phyloP scores from a whole-genome alignment of 2,797 vertebrate genomes.

The Pogoniulus pusillus region DNA sequence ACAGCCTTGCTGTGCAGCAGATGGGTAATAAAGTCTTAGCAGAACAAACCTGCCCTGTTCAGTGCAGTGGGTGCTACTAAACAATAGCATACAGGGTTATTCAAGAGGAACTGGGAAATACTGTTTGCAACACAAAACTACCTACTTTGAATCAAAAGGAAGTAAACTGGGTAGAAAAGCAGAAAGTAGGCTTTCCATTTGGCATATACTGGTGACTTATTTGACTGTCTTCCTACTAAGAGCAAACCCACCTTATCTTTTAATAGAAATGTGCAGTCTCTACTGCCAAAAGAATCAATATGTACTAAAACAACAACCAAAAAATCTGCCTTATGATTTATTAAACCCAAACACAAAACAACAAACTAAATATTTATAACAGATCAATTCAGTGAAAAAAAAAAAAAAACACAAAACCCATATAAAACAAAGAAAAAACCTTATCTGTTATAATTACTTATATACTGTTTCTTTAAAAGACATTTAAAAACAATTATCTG shows the following conservation, averaged over 20 bases:
- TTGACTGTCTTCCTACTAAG: not conserved
- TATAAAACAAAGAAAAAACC: too few species aligned
- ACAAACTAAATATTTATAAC: not conserved
- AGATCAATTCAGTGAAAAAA: not conserved
- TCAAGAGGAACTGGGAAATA: slow-evolving; percentile 18
- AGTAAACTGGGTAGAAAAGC: not conserved
- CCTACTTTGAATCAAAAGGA: not conserved
- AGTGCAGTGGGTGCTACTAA: slow-evolving; percentile 66
- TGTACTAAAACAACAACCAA: not conserved
- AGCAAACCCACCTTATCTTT: not conserved
- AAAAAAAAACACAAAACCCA: not conserved
- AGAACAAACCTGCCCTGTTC: slow-evolving; percentile 66
- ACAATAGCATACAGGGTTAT: slow-evolving; percentile 12
- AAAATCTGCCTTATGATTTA: slow-evolving; percentile 13
- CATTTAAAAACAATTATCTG: not conserved
- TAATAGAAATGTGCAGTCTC: slow-evolving; percentile 31
- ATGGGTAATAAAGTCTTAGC: slow-evolving; percentile 73
- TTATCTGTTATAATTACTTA: not conserved
- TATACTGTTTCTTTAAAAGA: not conserved
- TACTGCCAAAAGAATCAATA: not conserved
- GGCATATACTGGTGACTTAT: not conserved
- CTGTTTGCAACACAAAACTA: not conserved
- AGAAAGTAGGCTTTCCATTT: not conserved
- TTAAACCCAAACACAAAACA: not conserved
- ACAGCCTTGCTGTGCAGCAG: slow-evolving; percentile 53